Base-by-base conservation (phyloP, 2,113 vertebrate genomes). In the Chaetops frenatus region DNA sequence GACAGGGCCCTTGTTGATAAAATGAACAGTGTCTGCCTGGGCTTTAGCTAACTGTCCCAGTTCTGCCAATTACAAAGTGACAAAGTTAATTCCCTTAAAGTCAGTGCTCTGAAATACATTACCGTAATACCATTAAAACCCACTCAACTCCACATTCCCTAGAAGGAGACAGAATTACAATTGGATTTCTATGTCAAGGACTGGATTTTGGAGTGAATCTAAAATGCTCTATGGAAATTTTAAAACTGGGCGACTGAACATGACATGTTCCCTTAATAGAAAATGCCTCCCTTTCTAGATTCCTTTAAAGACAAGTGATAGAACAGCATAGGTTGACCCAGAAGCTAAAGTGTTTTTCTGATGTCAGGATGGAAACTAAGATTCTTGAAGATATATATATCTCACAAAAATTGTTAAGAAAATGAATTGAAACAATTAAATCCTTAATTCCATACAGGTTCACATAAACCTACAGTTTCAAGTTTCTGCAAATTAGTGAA, bases 61-160 rank as follows among this genome's bases (percentile, higher is more conserved):
- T 89, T 95, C 73, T 96, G 65, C 56, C 80, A 95, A 78, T 81
- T 97, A 86, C 2, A 2, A 79, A 62, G 42, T 10, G 12, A 86
- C 89, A 86, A 92, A 91, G 56, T 92, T 94, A 94, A 96, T 96
- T 96, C 81, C 20, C 66, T 91, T 85, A 80, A 90, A 70, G 60
- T 83, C 82, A 84, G 25, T 77, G 65, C 25, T 96, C 44, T 90
- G 36, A 90, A 81, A 91, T 42, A 78, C 17, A 71, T 76, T 94
- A 80, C 66, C 2, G 0, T 79, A 91, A 89, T 36, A 57, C 15
- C 36, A 76, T 90, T 95, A 83, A 60, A 86, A 83, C 17, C 3
- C 12, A 62, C 62, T 77, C 64, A 79, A 81, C 67, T 70, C 10
- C 71, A 54, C 62, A 90, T 47, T 71, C 33, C 60, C 40, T 90